Percentiles rank a stretch among this genome's conserved stretches.
Evolutionary conservation across 2,113 vertebrate species (phyloP).

Genomic region (Myotis davidii): DNA sequence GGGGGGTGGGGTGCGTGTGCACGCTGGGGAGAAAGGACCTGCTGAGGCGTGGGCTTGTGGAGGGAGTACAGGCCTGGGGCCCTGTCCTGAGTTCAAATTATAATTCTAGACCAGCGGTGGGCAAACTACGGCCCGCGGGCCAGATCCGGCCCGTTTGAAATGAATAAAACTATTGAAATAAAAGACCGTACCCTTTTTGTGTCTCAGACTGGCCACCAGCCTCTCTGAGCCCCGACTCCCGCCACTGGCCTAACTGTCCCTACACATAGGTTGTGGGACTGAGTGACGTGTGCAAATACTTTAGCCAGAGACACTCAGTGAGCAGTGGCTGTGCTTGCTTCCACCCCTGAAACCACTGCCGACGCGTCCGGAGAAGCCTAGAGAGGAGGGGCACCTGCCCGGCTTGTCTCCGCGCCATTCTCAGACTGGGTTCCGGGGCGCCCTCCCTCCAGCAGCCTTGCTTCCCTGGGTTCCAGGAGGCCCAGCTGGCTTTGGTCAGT

Average conservation of each 20-base stretch:
- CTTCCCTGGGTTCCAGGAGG: not conserved
- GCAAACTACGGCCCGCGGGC: too few relatives aligned
- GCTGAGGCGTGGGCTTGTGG: not conserved
- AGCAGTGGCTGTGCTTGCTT: not conserved
- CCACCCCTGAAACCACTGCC: not conserved
- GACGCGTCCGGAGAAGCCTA: fast-evolving
- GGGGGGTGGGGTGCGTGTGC: not conserved
- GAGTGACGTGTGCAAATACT: not conserved
- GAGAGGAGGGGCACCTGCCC: not conserved
- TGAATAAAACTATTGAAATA: too few relatives aligned
- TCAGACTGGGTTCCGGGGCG: not conserved
- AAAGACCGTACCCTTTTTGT: too few relatives aligned
- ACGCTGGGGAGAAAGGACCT: not conserved
- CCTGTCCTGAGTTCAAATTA: not conserved
- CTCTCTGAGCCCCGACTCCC: not conserved
- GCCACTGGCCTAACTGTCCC: not conserved
- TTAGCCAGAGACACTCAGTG: not conserved
- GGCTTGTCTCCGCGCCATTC: not conserved
- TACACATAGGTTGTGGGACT: not conserved
- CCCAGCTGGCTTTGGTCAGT: not conserved
- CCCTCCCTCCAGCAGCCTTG: not conserved
- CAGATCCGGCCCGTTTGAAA: too few relatives aligned
- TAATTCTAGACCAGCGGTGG: not conserved
- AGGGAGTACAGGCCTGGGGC: not conserved
- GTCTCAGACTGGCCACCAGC: not conserved